Evolutionary conservation across 2,113 vertebrate species (phyloP).

Genomic region (Psammodynastes pulverulentus): DNA sequence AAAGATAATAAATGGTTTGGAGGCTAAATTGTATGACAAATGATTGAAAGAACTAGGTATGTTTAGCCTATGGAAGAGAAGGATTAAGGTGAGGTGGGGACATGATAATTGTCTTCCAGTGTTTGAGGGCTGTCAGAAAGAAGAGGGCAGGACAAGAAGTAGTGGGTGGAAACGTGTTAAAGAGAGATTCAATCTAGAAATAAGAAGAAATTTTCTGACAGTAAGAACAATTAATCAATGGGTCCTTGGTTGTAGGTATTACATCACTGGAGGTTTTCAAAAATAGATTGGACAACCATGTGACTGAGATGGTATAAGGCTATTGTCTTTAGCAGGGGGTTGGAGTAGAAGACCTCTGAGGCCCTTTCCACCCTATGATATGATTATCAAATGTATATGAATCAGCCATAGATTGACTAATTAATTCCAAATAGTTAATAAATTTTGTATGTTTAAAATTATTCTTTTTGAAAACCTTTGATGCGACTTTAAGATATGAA

Average conservation of each 20-base stretch:
- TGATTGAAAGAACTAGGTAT: not conserved
- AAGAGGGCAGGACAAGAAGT: not conserved
- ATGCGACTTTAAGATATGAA: conserved; percentile 24
- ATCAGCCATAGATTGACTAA: not conserved
- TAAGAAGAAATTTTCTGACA: too few species aligned
- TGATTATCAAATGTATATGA: not conserved
- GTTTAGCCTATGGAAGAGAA: not conserved
- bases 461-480: conserved; percentile 22
- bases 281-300: not conserved
- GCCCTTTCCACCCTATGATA: not conserved
- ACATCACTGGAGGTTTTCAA: not conserved
- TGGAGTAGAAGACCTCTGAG: not conserved
- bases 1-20: not conserved
- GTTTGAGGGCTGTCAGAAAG: not conserved
- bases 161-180: not conserved
- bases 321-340: not conserved
- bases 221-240: too few species aligned
- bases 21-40: not conserved
- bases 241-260: not conserved
- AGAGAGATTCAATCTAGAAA: not conserved
- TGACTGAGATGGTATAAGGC: not conserved
- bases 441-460: conserved; percentile 39
- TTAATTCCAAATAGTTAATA: conserved; percentile 16
- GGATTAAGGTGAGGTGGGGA: not conserved
- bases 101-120: not conserved